phyloP scores from a whole-genome alignment of 2,113 vertebrate genomes.

The Chinchilla lanigera region DNA sequence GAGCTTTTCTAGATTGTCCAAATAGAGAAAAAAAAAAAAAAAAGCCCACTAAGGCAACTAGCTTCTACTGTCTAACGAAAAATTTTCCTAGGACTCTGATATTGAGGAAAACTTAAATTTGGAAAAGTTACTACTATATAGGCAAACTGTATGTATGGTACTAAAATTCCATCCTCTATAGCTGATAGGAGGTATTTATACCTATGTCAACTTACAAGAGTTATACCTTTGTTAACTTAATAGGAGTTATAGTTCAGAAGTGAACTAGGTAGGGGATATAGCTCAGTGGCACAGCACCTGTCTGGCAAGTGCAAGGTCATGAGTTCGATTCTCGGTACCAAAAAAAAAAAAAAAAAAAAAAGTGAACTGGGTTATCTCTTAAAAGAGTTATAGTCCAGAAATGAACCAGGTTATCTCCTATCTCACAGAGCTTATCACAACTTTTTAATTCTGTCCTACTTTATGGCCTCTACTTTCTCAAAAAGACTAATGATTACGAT shows the following conservation, averaged over 20 bases:
- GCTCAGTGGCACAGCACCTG: no score
- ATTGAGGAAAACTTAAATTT: conserved; percentile 13
- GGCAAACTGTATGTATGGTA: not conserved
- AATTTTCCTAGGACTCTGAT: not conserved
- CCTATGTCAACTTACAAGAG: not conserved
- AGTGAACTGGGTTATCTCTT: not conserved
- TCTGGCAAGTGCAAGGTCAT: no score
- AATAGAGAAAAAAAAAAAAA: conserved; percentile 44
- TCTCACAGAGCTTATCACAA: not conserved
- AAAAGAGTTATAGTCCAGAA: not conserved
- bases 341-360: not conserved
- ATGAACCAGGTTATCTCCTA: not conserved
- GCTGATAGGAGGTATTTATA: not conserved
- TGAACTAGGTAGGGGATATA: no score
- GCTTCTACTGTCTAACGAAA: not conserved
- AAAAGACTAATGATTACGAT: not conserved
- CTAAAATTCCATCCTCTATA: not conserved
- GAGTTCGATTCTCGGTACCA: no score
- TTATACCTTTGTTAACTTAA: not conserved
- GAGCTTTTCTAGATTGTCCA: conserved; percentile 24
- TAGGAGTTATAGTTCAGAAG: not conserved
- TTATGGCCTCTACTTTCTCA: not conserved
- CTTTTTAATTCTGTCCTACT: not conserved
- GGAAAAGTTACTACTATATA: not conserved
- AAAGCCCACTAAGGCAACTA: not conserved